Evolutionary conservation across 2,113 vertebrate genomes (phyloP).

Genomic region (Grammomys dolichurus): DNA sequence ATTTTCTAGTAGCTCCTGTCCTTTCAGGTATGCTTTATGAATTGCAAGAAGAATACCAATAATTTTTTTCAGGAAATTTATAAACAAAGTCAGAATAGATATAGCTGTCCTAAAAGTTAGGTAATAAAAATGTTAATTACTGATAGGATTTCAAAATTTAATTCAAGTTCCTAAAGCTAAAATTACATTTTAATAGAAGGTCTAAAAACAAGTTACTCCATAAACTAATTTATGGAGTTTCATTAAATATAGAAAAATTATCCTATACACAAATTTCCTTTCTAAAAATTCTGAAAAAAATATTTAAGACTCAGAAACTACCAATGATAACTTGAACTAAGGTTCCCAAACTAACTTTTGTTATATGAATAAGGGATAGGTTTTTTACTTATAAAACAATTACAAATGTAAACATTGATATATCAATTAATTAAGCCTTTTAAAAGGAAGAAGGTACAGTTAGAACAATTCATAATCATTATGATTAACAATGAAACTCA

Average conservation of each 20-base stretch:
- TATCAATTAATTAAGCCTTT: background rate
- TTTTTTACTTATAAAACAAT: slow-evolving; percentile 37
- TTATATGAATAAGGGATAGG: slow-evolving; percentile 1
- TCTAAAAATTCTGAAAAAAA: slow-evolving; percentile 16
- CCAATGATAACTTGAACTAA: slow-evolving; percentile 41
- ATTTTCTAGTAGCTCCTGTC: background rate
- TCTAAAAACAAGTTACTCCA: slow-evolving; percentile 23
- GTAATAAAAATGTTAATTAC: slow-evolving; percentile 51
- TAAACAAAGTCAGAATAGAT: slow-evolving; percentile 6
- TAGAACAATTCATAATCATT: slow-evolving; percentile 37
- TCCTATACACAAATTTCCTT: slow-evolving; percentile 27
- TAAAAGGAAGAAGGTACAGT: slow-evolving; percentile 42
- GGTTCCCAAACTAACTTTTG: slow-evolving; percentile 52
- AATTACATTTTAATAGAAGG: slow-evolving; percentile 51
- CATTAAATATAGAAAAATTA: slow-evolving; percentile 30
- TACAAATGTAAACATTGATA: slow-evolving; percentile 14
- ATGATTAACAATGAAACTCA: slow-evolving; percentile 25
- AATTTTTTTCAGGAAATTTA: slow-evolving; percentile 10
- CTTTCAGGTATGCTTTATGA: slow-evolving; percentile 4
- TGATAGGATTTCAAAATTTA: slow-evolving; percentile 27
- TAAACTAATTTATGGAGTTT: slow-evolving; percentile 14
- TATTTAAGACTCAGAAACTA: slow-evolving; percentile 19
- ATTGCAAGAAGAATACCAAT: slow-evolving; percentile 30
- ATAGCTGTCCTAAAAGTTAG: background rate
- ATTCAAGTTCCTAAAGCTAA: slow-evolving; percentile 10